phyloP scores from a whole-genome alignment of 1,140 invertebrate species.

The Delia radicum region DNA sequence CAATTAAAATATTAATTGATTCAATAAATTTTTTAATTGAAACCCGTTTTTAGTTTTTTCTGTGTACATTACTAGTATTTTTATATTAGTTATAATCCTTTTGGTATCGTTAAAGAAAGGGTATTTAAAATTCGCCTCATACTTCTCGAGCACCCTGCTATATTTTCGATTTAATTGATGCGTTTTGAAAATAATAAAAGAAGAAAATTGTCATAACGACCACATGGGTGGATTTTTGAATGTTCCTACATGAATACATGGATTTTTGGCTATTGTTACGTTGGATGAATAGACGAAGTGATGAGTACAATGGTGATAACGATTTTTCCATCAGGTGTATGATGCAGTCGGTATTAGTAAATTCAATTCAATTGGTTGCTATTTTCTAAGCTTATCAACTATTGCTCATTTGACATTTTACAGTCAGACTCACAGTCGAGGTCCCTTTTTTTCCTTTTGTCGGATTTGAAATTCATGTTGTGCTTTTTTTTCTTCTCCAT shows the following conservation, averaged over 20 bases:
- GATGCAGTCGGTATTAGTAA: not conserved
- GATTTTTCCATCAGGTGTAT: not conserved
- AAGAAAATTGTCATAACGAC: conserved; percentile 49
- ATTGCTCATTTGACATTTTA: not conserved
- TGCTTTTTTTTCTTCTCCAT: not conserved
- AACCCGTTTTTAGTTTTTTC: not conserved
- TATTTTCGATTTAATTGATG: not conserved
- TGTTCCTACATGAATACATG: not conserved
- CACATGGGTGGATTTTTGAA: conserved; percentile 43
- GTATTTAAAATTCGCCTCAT: no score
- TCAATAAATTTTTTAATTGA: no score
- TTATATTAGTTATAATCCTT: no score
- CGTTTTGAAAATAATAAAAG: not conserved
- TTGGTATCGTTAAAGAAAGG: no score
- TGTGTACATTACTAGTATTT: not conserved
- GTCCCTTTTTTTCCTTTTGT: not conserved
- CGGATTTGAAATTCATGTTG: not conserved
- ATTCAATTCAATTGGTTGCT: not conserved
- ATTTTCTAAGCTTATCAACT: not conserved
- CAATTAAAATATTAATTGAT: no score
- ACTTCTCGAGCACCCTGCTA: no score
- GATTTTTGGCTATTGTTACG: not conserved
- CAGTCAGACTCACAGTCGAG: not conserved
- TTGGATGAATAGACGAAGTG: not conserved
- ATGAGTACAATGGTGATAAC: not conserved